These are phyloP conservation scores for Hozukius guyotensis DNA, from an alignment of 2,797 vertebrate genomes.

Conservation along the genomic window DNA sequence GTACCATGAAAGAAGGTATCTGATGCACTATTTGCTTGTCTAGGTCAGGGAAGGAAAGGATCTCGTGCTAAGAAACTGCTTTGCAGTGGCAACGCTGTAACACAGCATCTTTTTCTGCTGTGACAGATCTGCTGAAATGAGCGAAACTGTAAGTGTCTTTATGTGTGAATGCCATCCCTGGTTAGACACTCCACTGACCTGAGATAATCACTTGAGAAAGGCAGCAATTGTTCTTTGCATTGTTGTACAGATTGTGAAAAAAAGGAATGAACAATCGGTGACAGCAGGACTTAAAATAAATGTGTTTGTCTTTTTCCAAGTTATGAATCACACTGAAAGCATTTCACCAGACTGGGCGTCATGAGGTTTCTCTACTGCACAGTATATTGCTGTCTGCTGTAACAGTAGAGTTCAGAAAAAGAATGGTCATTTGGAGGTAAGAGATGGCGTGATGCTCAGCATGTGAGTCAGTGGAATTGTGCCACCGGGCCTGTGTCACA, in stretches of 20 bases:
- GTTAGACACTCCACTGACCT: slow-evolving; percentile 50
- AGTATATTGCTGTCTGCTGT: not conserved
- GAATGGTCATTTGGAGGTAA: slow-evolving; percentile 43
- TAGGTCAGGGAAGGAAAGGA: not conserved
- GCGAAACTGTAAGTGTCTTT: slow-evolving; percentile 5
- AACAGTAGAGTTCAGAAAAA: not conserved
- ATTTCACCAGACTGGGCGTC: not conserved
- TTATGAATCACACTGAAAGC: slow-evolving; percentile 19
- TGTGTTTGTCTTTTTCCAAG: not conserved
- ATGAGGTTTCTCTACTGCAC: not conserved
- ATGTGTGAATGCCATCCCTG: slow-evolving; percentile 31
- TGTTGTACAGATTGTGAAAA: not conserved
- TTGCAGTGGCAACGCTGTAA: not conserved
- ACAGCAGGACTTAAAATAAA: slow-evolving; percentile 17
- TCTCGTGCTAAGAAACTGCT: not conserved
- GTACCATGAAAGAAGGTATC: not conserved
- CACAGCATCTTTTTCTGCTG: not conserved
- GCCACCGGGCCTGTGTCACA: slow-evolving; percentile 63
- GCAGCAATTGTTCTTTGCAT: not conserved
- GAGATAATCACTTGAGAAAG: slow-evolving; percentile 44
- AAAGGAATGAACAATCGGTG: not conserved
- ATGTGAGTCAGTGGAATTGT: slow-evolving; percentile 58
- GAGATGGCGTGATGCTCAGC: slow-evolving; percentile 50
- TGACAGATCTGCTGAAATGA: slow-evolving; percentile 19
- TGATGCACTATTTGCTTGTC: not conserved